These are phyloP conservation scores for Scelioninae gen. 2 DNA, from an alignment of 2,888 invertebrate genomes.

Conservation along the genomic window DNA sequence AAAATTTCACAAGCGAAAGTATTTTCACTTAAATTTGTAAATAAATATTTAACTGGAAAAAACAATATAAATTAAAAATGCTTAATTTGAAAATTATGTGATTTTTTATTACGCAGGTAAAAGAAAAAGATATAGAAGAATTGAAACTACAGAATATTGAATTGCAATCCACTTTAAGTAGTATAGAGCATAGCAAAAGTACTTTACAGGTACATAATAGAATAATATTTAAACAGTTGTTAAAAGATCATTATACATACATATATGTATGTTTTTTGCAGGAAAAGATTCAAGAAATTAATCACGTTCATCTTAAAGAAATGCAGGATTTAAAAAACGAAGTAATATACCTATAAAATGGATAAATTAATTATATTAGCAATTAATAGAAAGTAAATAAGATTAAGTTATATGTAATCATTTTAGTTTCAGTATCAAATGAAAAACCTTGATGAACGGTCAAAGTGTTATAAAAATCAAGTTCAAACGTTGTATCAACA, in stretches of 20 bases:
- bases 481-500: not conserved
- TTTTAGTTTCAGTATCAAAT: conserved; percentile 26
- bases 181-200: not conserved
- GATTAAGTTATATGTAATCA: no score
- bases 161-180: conserved; percentile 4
- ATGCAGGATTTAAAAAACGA: conserved; percentile 17
- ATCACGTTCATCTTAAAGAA: conserved; percentile 6
- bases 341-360: conserved; percentile 10
- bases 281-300: conserved; percentile 18
- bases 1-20: no score
- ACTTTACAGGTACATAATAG: conserved; percentile 5
- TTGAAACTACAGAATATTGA: conserved; percentile 15
- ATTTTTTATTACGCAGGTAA: no score
- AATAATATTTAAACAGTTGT: no score
- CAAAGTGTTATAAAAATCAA: not conserved
- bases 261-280: conserved; percentile 1
- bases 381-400: no score
- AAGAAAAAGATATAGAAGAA: conserved; percentile 44
- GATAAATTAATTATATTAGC: no score
- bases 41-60: no score
- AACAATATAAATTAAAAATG: no score
- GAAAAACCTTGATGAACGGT: not conserved
- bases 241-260: no score
- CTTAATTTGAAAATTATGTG: no score
- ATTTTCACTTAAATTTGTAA: no score